phyloP scores from a whole-genome alignment of 1,140 invertebrate genomes.

The Lepidurus arcticus region DNA sequence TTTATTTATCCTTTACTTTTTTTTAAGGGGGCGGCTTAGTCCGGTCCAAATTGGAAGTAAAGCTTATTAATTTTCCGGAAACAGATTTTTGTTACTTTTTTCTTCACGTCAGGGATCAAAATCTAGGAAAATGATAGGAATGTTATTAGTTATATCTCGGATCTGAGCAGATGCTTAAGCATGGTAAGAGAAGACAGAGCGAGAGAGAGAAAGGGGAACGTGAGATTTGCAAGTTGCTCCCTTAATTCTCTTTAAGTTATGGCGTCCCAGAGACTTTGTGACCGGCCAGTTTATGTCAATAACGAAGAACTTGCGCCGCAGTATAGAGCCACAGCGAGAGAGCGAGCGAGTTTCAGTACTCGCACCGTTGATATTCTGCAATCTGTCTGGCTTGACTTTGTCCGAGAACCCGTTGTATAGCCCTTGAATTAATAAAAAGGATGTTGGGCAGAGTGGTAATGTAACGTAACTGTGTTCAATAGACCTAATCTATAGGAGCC shows the following conservation, averaged over 20 bases:
- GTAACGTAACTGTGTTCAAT: no score
- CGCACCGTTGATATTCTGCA: conserved; percentile 22
- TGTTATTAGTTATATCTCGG: background rate
- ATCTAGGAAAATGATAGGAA: background rate
- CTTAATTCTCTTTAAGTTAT: background rate
- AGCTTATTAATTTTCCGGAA: background rate
- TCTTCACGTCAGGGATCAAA: background rate
- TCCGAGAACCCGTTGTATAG: no score
- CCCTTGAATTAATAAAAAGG: no score
- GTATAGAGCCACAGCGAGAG: background rate
- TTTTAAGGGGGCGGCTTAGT: background rate
- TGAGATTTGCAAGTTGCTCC: conserved; percentile 1
- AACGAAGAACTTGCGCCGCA: conserved; percentile 12
- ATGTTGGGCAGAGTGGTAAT: no score
- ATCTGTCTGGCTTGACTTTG: conserved; percentile 7
- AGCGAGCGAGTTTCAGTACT: conserved; percentile 10
- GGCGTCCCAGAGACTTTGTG: conserved; percentile 4
- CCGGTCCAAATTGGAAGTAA: background rate
- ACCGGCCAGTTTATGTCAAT: conserved; percentile 15
- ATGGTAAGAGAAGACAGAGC: background rate
- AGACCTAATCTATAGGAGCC: no score
- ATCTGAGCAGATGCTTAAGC: conserved; percentile 8
- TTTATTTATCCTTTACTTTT: background rate
- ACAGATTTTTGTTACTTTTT: background rate
- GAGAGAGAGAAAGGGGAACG: background rate